phyloP scores from a whole-genome alignment of 2,113 vertebrate genomes.

The Malurus elegans region DNA sequence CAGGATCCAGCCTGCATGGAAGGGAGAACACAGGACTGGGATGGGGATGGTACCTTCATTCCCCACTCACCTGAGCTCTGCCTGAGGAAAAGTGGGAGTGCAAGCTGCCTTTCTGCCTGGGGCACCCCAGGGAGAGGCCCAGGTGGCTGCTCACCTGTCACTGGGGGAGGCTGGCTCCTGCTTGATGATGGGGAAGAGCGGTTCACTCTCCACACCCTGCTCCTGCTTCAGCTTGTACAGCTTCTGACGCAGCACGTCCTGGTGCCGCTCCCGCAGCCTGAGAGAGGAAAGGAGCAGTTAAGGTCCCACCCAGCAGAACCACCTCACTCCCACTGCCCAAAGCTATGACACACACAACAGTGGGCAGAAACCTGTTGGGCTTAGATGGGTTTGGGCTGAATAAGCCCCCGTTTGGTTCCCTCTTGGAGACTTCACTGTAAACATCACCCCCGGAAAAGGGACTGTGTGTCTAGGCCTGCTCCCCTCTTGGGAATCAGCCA shows the following conservation, averaged over 20 bases:
- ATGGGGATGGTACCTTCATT: neutral
- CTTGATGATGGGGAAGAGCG: constrained; percentile 92
- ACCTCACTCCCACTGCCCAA: neutral
- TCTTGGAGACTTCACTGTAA: neutral
- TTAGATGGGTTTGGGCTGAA: neutral
- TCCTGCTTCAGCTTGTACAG: constrained; percentile 97
- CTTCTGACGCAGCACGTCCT: constrained; percentile 95
- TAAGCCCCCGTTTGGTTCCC: neutral
- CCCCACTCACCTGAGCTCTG: neutral
- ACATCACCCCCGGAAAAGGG: neutral
- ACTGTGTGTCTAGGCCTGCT: neutral
- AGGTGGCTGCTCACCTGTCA: constrained; percentile 40
- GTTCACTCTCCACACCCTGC: constrained; percentile 93
- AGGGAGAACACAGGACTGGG: neutral
- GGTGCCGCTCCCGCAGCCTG: constrained; percentile 93
- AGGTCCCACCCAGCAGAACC: neutral
- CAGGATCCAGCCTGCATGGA: constrained; percentile 38
- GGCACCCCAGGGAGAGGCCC: neutral
- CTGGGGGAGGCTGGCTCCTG: constrained; percentile 73
- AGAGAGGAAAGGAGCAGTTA: accelerated
- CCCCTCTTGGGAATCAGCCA: neutral
- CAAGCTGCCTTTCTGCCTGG: accelerated
- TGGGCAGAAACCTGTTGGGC: neutral
- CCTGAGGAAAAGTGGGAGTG: neutral
- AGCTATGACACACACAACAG: neutral